A percentile compares a stretch with the other conserved stretches of the same genome.
phyloP scores from a whole-genome alignment of 2,888 invertebrate genomes.

The Aphodius granarius region DNA sequence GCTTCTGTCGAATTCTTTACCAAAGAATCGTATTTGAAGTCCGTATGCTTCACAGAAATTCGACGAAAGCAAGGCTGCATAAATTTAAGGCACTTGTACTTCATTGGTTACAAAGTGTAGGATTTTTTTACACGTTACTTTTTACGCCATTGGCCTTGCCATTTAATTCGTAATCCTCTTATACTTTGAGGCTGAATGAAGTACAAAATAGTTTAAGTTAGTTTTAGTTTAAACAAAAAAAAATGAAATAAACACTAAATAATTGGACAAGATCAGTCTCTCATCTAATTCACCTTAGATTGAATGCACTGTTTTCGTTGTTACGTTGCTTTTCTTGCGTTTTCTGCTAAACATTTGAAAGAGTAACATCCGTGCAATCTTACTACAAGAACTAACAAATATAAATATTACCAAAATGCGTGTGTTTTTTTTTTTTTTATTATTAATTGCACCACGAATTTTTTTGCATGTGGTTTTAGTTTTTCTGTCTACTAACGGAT shows the following conservation, averaged over 20 bases:
- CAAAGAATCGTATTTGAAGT: background rate
- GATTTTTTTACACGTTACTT: background rate
- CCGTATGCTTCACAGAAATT: background rate
- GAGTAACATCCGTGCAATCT: background rate
- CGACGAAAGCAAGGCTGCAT: background rate
- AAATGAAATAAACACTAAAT: background rate
- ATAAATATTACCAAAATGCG: background rate
- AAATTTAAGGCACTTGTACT: background rate
- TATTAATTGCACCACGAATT: background rate
- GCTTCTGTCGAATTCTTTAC: background rate
- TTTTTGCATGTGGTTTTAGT: background rate
- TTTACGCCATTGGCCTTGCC: background rate
- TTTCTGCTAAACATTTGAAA: background rate
- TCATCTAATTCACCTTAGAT: background rate
- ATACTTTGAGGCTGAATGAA: background rate
- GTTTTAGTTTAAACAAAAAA: background rate
- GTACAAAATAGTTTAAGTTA: background rate
- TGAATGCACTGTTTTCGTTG: background rate
- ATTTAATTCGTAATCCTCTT: background rate
- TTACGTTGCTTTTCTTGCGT: background rate
- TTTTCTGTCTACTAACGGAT: no score
- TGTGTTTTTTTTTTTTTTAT: background rate
- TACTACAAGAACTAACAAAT: background rate
- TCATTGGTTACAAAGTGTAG: background rate
- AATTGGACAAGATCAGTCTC: background rate